Conservation (phyloP, 2,797 vertebrate species). For the Siniperca scherzeri region DNA sequence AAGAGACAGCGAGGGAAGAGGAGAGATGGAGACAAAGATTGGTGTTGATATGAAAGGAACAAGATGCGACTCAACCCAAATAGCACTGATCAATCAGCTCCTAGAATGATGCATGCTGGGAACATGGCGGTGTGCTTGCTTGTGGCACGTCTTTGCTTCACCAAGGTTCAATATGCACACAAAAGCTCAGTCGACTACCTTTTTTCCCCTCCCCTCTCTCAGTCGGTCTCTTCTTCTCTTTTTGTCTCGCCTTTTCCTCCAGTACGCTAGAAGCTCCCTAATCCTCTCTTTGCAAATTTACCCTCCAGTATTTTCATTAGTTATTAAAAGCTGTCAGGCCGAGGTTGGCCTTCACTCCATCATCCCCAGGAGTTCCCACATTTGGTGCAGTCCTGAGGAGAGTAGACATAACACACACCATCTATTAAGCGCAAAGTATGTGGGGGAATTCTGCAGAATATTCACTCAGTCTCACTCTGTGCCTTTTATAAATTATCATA, state of each 20-base stretch:
- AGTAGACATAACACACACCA: slow-evolving; percentile 66
- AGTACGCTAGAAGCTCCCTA: slow-evolving; percentile 46
- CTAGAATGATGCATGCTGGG: slow-evolving; percentile 69
- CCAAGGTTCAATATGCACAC: slow-evolving; percentile 15
- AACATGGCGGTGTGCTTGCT: slow-evolving; percentile 50
- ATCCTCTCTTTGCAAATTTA: slow-evolving; percentile 77
- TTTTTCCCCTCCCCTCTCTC: not conserved
- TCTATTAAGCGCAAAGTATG: slow-evolving; percentile 81
- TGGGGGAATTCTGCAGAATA: slow-evolving; percentile 71
- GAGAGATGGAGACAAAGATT: slow-evolving; percentile 57
- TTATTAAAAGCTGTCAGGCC: slow-evolving; percentile 82
- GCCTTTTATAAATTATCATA: slow-evolving; percentile 81
- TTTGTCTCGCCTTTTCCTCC: not conserved
- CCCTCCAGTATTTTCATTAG: slow-evolving; percentile 78
- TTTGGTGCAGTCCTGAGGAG: slow-evolving; percentile 73
- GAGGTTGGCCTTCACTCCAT: slow-evolving; percentile 78
- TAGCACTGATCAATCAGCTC: slow-evolving; percentile 78
- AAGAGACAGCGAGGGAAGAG: slow-evolving; percentile 43
- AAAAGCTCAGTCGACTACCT: slow-evolving; percentile 1
- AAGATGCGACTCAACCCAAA: slow-evolving; percentile 44
- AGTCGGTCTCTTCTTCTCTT: slow-evolving; percentile 23
- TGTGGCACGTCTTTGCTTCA: slow-evolving; percentile 25
- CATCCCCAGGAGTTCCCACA: slow-evolving; percentile 76
- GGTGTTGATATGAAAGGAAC: slow-evolving; percentile 61
- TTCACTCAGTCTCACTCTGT: slow-evolving; percentile 77